These are phyloP conservation scores for Epinephelus awoara DNA, from an alignment of 2,797 vertebrate genomes.

Conservation along the genomic window DNA sequence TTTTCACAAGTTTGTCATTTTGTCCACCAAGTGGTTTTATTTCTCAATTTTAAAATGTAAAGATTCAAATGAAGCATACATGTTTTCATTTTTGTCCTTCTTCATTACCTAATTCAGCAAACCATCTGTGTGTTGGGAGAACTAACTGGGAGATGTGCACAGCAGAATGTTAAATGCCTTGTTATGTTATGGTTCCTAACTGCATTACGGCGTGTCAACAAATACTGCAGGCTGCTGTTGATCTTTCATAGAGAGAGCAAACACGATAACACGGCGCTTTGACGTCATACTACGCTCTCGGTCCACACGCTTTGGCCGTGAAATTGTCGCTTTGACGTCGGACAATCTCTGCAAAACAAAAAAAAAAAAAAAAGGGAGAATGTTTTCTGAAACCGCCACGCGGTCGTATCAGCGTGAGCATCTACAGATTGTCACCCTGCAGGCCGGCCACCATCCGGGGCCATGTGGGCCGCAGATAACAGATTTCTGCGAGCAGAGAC, in stretches of 20 bases:
- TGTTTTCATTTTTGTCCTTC: neutral
- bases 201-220: constrained; percentile 53
- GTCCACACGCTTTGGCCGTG: neutral
- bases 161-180: constrained; percentile 39
- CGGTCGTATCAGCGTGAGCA: constrained; percentile 32
- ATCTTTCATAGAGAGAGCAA: constrained; percentile 59
- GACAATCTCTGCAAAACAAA: neutral
- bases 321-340: constrained; percentile 41
- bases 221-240: constrained; percentile 55
- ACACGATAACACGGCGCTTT: constrained; percentile 51
- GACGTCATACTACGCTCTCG: constrained; percentile 52
- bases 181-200: constrained; percentile 53
- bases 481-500: constrained; percentile 24
- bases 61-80: neutral
- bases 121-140: constrained; percentile 11
- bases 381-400: constrained; percentile 3
- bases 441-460: neutral
- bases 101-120: neutral
- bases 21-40: neutral
- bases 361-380: neutral
- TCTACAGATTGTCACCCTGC: constrained; percentile 46
- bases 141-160: neutral
- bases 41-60: too few relatives aligned
- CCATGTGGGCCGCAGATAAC: constrained; percentile 40
- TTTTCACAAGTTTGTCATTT: neutral